Base-by-base conservation (phyloP, 1,140 invertebrate species). In the Lamellibrachia luymesi region DNA sequence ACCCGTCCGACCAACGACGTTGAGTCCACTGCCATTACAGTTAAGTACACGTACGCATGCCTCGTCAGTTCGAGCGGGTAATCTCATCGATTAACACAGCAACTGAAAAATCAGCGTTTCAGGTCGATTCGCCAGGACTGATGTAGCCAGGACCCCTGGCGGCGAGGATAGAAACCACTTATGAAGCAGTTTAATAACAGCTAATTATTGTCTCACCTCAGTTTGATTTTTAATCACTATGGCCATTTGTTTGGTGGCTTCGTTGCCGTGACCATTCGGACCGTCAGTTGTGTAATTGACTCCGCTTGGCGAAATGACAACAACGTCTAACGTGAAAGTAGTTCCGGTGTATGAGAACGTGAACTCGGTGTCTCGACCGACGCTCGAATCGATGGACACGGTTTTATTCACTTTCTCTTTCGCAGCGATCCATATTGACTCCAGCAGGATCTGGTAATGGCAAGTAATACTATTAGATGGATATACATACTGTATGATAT, bases 281-380 rank as follows among this genome's bases (percentile, higher is more conserved):
- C 38, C 38, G 38, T 38, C 38, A 17, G 64, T 22, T 80, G 64
- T 80, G 64, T 80, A 80, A 2, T 6, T 80, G 5, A 80, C 13
- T 80, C 64, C 64, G 25, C 64, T 80, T 80, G 64, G 64, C 4
- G 64, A 80, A 80, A 80, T 80, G 17, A 80, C 64, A 22, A 10
- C 64, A 22, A 80, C 64, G 13, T 80, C 4, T 22, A 80, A 80
- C 13, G 64, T 80, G 64, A 80, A 80, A 80, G 64, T 17, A 80
- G 64, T 80, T 80, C 64, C 64, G 64, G 64, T 80, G 64, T 80
- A 80, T 80, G 64, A 80, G 64, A 80, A 80, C 64, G 64, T 80
- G 64, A 80, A 80, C 13, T 80, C 64, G 13, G 64, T 80, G 25
- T 80, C 17, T 17, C 64, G 64, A 17, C 64, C 64, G 64, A 80